Percentiles rank a stretch among this genome's conserved stretches.
These are phyloP conservation scores for Nansenia antarctica DNA, from an alignment of 2,113 vertebrate genomes.

Conservation along the genomic window DNA sequence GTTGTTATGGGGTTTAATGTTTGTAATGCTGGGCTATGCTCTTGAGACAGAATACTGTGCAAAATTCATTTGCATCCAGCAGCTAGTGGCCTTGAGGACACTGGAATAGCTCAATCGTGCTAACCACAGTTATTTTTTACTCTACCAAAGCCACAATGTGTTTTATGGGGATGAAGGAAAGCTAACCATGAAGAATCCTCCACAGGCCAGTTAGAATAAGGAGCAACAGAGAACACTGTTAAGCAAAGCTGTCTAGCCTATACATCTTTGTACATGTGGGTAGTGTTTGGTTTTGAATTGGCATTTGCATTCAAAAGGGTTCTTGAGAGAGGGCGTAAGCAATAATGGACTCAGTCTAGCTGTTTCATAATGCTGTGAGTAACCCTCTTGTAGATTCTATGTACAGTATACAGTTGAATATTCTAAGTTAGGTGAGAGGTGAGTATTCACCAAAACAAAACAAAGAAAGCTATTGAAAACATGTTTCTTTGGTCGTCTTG, in stretches of 20 bases:
- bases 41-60: conserved; percentile 9
- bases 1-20: neutral
- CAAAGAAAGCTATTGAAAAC: no score
- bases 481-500: conserved; percentile 31
- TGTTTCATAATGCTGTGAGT: neutral
- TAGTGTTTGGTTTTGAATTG: conserved; percentile 9
- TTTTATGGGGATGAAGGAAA: conserved; percentile 16
- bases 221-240: conserved; percentile 23
- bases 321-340: neutral
- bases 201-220: conserved; percentile 14
- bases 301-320: conserved; percentile 2
- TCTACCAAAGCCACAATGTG: neutral
- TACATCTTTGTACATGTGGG: neutral
- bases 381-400: conserved; percentile 23
- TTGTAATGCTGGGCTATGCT: neutral
- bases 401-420: conserved; percentile 13
- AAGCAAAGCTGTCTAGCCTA: conserved; percentile 8
- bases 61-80: neutral
- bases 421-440: neutral
- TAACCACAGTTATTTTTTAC: conserved; percentile 1
- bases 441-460: neutral
- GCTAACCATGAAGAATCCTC: conserved; percentile 17
- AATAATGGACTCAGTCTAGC: conserved; percentile 3
- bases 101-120: conserved; percentile 1
- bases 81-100: neutral